Evolutionary conservation across 23 tunicate genomes (phyloP), one percentile per base, ranked within the genome.

Genomic region (Pegea sp.): DNA sequence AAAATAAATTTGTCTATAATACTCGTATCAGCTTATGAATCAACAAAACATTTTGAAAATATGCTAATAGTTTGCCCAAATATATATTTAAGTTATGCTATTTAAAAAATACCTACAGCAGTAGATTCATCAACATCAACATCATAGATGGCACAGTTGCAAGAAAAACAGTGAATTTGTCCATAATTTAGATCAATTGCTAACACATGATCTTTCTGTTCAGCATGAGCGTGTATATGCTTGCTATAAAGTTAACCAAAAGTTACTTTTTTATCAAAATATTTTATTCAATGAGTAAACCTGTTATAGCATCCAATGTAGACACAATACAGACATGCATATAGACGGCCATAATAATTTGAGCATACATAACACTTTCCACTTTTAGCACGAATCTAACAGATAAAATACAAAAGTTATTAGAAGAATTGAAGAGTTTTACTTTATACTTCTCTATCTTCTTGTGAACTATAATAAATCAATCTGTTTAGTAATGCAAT

Each of bases 281-380:
- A 8, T 38, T 38, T 38, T 38, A 8, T 38, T 38, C 16, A 13
- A 0, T 7, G 22, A 6, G 44, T 55, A 29, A 61, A 89, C 90
- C 64, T 61, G 66, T 89, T 84, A 57, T 65, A 89, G 68, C 98
- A 89, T 18, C 81, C 98, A 71, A 89, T 65, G 53, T 69, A 89
- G 21, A 89, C 69, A 57, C 98, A 89, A 49, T 89, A 90, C 3
- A 89, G 71, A 67, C 98, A 89, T 0, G 98, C 93, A 56, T 89
- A 90, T 0, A 89, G 56, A 33, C 98, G 66, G 1, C 98, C 90
- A 50, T 64, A 48, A 33, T 80, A 80, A 2, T 69, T 71, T 7
- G 71, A 60, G 61, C 93, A 80, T 31, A 71, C 71, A 27, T 68
- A 71, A 48, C 93, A 80, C 1, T 53, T 38, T 56, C 80, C 71